Conservation (phyloP, 2,888 invertebrate species). For the Bembecia ichneumoniformis region DNA sequence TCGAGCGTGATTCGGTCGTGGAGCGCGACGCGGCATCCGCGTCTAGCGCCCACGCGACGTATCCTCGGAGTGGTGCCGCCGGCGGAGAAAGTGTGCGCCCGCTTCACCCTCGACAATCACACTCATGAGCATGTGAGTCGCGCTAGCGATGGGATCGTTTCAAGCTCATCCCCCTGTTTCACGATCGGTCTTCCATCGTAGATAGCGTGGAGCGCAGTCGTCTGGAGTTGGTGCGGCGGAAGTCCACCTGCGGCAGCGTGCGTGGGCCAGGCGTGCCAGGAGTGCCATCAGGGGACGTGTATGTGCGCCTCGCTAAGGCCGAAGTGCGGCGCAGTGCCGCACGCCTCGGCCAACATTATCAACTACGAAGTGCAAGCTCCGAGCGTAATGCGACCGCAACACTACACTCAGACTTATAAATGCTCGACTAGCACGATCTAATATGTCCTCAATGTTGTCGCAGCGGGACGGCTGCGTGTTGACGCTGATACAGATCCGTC, state of each 20-base stretch:
- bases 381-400: constrained; percentile 20
- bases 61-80: constrained; percentile 41
- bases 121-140: constrained; percentile 33
- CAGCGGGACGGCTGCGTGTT: constrained; percentile 42
- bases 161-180: neutral
- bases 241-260: constrained; percentile 15
- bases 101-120: constrained; percentile 29
- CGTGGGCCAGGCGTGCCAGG: constrained; percentile 18
- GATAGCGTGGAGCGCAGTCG: neutral
- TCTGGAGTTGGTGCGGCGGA: constrained; percentile 29
- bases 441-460: too few species aligned
- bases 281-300: constrained; percentile 29
- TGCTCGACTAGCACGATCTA: too few species aligned
- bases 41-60: constrained; percentile 20
- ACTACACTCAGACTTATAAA: neutral
- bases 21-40: constrained; percentile 26
- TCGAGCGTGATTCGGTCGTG: constrained; percentile 8
- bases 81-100: constrained; percentile 15
- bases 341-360: constrained; percentile 8
- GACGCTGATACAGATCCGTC: constrained; percentile 27
- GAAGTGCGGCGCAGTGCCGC: constrained; percentile 23
- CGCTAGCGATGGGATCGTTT: neutral
- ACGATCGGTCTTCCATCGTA: neutral
- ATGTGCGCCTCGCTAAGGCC: constrained; percentile 32
- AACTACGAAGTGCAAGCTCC: constrained; percentile 32